Percentiles rank a stretch among this genome's conserved stretches.
Evolutionary conservation across 2,797 vertebrate species (phyloP).

Genomic region (Fratercula arctica): DNA sequence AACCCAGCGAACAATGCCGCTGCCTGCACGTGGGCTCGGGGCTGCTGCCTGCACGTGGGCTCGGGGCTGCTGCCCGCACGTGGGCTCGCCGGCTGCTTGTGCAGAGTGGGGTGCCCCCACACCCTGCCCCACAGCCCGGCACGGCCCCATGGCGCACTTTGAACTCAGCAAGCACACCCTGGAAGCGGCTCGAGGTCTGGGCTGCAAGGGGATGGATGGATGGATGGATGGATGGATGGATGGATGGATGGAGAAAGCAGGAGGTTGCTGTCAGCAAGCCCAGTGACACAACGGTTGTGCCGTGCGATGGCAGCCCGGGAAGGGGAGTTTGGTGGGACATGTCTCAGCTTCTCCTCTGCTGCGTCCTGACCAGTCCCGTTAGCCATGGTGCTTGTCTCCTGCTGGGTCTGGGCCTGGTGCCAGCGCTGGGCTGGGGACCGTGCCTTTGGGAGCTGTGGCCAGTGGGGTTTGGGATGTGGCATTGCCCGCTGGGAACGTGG

Average conservation of each 20-base stretch:
- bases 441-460: not conserved
- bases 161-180: not conserved
- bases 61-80: not conserved
- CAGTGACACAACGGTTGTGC: fast-evolving
- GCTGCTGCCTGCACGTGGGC: not conserved
- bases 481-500: fast-evolving
- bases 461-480: not conserved
- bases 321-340: not conserved
- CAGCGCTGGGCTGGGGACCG: not conserved
- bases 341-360: not conserved
- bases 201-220: not conserved
- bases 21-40: not conserved
- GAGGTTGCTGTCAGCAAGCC: not conserved
- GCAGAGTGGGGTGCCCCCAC: not conserved
- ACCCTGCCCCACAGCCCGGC: not conserved
- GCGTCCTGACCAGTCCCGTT: fast-evolving
- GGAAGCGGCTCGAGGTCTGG: not conserved
- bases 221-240: not conserved
- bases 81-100: not conserved
- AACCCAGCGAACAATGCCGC: not conserved
- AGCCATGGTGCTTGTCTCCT: not conserved
- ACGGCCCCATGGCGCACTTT: fast-evolving
- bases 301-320: fast-evolving
- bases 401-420: not conserved
- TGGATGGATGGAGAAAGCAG: not conserved